Percentiles rank a stretch among this genome's conserved stretches.
Evolutionary conservation across 2,113 vertebrate species (phyloP).

Genomic region (Petrocephalus zakoni): DNA sequence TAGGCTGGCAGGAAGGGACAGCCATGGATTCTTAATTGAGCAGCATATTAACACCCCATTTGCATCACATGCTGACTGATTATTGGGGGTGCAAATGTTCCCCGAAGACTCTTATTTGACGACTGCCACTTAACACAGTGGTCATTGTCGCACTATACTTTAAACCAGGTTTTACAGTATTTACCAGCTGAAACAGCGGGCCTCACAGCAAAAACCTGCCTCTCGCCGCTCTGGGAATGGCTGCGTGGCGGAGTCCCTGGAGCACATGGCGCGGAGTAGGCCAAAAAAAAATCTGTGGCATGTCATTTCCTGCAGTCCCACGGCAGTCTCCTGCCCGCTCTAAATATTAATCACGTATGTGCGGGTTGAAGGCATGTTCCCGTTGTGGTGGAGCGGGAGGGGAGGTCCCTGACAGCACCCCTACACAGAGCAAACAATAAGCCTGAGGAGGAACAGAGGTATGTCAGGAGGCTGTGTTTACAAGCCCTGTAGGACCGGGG

Average conservation of each 20-base stretch:
- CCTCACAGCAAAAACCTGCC: neutral
- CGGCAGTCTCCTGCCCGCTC: neutral
- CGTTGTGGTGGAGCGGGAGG: neutral
- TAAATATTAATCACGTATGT: neutral
- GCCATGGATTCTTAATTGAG: neutral
- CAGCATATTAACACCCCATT: neutral
- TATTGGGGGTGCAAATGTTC: neutral
- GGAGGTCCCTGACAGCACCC: neutral
- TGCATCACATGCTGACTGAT: neutral
- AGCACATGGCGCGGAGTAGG: neutral
- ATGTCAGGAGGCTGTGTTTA: constrained; percentile 22
- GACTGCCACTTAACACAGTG: neutral
- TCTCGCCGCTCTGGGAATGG: neutral
- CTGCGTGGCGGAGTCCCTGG: neutral
- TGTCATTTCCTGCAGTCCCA: neutral
- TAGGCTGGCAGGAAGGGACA: neutral
- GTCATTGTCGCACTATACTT: neutral
- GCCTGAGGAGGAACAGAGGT: constrained; percentile 20
- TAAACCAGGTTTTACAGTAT: neutral
- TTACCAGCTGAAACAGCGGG: neutral
- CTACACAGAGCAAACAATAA: neutral
- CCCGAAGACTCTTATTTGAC: neutral
- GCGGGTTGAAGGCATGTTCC: neutral
- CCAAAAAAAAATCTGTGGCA: neutral
- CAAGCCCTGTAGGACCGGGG: constrained; percentile 21